Evolutionary conservation across 2,888 invertebrate genomes (phyloP), one percentile per base, ranked within the genome.

Genomic region (Ophioninae sp.): DNA sequence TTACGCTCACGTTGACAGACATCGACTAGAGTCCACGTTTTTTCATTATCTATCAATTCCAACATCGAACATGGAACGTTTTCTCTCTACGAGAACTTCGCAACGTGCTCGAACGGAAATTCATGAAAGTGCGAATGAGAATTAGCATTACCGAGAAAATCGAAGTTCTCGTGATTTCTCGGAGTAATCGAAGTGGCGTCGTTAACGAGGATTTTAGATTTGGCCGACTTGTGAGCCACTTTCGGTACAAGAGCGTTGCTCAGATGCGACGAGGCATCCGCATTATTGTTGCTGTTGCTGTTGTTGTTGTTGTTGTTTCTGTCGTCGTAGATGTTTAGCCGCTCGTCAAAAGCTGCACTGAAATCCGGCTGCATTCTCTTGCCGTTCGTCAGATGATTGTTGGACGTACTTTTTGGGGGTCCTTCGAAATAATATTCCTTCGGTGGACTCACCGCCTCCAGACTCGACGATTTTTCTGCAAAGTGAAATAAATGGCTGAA

Each of bases 191-290:
- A 76, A 37, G 76, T 73, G 20, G 77, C 68, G 44, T 87, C 87
- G 68, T 83, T 86, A 17, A 81, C 61, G 13, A 87, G 73, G 68
- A 86, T 85, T 75, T 86, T 87, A 56, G 86, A 87, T 59, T 87
- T 86, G 17, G 82, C 79, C 13, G 86, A 87, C 76, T 85, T 86
- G 65, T 86, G 86, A 58, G 82, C 67, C 23, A 86, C 59, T 79
- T 85, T 85, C 17, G 86, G 83, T 41, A 83, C 39, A 65, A 86
- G 75, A 23, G 86, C 79, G 37, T 86, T 82, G 68, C 84, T 86
- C 56, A 85, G 68, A 41, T 77, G 79, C 41, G 83, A 64, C 22
- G 75, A 74, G 6, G 75, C 39, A 9, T 79, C 63, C 41, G 77
- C 81, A 56, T 72, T 84, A 8, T 23, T 75, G 23, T 78, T 81